A percentile compares a stretch with the other conserved stretches of the same genome.
Conservation (phyloP, 2,888 invertebrate genomes). For the Drosophila ustulata region DNA sequence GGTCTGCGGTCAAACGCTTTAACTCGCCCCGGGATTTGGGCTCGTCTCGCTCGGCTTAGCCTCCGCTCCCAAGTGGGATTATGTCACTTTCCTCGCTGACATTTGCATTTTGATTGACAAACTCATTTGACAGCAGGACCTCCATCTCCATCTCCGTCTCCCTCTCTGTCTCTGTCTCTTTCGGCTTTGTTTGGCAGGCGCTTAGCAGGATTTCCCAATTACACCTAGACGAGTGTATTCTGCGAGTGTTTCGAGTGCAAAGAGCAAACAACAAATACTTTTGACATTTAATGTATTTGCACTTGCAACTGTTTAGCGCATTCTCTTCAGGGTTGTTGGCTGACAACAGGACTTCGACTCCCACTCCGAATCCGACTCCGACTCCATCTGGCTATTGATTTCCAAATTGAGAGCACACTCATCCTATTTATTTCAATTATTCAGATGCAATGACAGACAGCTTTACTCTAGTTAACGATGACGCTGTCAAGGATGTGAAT, state of each 20-base stretch:
- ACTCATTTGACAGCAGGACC: constrained; percentile 71
- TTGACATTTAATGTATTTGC: constrained; percentile 50
- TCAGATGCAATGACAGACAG: not conserved
- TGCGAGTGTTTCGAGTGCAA: constrained; percentile 18
- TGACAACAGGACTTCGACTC: not conserved
- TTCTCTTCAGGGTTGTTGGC: constrained; percentile 8
- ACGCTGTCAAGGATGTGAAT: not conserved
- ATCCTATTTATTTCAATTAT: constrained; percentile 19
- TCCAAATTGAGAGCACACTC: constrained; percentile 11
- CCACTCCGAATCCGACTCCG: not conserved
- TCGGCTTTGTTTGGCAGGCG: constrained; percentile 62
- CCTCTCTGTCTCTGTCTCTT: constrained; percentile 3
- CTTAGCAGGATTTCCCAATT: constrained; percentile 72
- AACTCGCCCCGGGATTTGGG: constrained; percentile 80
- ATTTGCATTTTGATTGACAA: constrained; percentile 84
- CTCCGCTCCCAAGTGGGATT: constrained; percentile 83
- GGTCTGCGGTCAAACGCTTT: constrained; percentile 80
- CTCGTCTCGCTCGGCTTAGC: constrained; percentile 70
- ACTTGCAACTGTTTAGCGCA: constrained; percentile 45
- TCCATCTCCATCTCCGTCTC: constrained; percentile 3
- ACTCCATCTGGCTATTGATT: constrained; percentile 14
- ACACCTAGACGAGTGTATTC: constrained; percentile 38
- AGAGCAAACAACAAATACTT: constrained; percentile 21
- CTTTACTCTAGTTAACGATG: not conserved
- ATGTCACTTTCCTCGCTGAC: constrained; percentile 82